These are phyloP conservation scores for Cetonia aurata DNA, from an alignment of 2,888 invertebrate genomes.

Conservation along the genomic window DNA sequence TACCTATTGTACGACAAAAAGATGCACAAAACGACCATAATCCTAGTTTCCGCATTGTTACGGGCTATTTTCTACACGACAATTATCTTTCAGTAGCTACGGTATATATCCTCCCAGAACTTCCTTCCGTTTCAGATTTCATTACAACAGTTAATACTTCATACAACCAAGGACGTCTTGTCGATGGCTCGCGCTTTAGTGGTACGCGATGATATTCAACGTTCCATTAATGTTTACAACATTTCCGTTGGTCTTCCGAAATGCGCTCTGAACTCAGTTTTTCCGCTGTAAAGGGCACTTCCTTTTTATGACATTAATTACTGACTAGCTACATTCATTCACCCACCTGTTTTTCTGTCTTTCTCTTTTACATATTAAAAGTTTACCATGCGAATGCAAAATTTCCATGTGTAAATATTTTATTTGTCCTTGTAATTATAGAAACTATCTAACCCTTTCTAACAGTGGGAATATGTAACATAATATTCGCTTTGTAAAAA, in stretches of 20 bases:
- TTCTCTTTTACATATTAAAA: background rate
- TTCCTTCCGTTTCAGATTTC: slow-evolving; percentile 15
- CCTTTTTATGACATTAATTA: background rate
- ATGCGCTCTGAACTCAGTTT: background rate
- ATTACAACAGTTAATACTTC: slow-evolving; percentile 10
- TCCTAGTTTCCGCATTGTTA: slow-evolving; percentile 11
- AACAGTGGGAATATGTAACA: too few relatives aligned
- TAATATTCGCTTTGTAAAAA: too few relatives aligned
- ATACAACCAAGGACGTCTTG: background rate
- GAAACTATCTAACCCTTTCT: too few relatives aligned
- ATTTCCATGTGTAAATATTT: too few relatives aligned
- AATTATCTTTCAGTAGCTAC: slow-evolving; percentile 11
- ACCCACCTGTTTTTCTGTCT: background rate
- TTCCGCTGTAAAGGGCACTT: background rate
- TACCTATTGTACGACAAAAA: background rate
- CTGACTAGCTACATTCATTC: background rate
- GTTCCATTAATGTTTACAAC: slow-evolving; percentile 16
- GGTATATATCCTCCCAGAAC: slow-evolving; percentile 5
- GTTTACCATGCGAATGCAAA: too few relatives aligned
- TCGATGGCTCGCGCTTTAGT: background rate
- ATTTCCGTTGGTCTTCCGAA: slow-evolving; percentile 2
- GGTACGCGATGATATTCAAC: background rate
- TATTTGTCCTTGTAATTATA: too few relatives aligned
- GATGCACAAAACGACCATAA: background rate
- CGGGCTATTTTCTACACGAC: slow-evolving; percentile 13